Conservation (phyloP, 2,113 vertebrate species). For the Pimephales promelas region DNA sequence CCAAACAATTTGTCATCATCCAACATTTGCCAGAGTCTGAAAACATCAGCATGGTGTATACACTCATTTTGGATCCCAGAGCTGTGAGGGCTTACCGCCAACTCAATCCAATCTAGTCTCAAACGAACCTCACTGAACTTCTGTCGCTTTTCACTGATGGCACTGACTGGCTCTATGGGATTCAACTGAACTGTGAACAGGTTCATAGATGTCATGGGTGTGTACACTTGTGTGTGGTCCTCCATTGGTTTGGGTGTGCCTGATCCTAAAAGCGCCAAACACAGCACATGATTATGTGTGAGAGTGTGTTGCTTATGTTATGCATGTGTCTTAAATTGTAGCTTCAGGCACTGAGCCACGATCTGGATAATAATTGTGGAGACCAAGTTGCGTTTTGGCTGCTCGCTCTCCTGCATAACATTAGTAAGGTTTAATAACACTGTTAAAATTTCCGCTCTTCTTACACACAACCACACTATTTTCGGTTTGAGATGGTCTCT, state of each 20-base stretch:
- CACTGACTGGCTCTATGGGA: neutral
- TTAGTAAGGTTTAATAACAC: slow-evolving; percentile 42
- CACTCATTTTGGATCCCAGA: slow-evolving; percentile 3
- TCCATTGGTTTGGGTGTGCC: slow-evolving; percentile 32
- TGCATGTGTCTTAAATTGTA: neutral
- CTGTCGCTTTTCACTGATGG: no score
- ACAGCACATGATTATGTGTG: slow-evolving; percentile 34
- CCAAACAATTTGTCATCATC: neutral
- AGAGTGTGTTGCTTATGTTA: slow-evolving; percentile 27
- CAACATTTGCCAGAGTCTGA: neutral
- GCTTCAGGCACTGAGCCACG: slow-evolving; percentile 12
- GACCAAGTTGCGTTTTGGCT: slow-evolving; percentile 22
- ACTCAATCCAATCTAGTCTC: neutral
- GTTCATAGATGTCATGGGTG: slow-evolving; percentile 39
- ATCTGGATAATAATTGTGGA: slow-evolving; percentile 35
- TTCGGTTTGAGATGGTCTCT: slow-evolving; percentile 18
- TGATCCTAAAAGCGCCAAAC: slow-evolving; percentile 26
- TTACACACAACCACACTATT: slow-evolving; percentile 41
- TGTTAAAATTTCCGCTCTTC: slow-evolving; percentile 35
- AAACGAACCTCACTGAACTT: neutral
- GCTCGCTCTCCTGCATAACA: neutral
- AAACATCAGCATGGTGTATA: neutral
- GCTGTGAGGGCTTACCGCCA: neutral
- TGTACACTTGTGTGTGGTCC: slow-evolving; percentile 46
- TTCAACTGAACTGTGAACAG: slow-evolving; percentile 29